Evolutionary conservation across 1,140 invertebrate species (phyloP).

Genomic region (Drosophila sproati): DNA sequence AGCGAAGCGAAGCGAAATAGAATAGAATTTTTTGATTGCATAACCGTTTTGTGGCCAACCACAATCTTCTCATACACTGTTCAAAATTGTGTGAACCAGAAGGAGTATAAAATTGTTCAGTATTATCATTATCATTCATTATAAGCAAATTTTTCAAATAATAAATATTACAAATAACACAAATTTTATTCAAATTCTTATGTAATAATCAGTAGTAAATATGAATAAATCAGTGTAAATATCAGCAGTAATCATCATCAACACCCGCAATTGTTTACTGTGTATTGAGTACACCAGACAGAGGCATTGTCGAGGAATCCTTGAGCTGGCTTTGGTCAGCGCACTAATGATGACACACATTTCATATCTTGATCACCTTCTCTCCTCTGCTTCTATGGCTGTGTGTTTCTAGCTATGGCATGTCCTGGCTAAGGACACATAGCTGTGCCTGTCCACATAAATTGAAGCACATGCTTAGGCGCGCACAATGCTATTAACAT

Average conservation of each 20-base stretch:
- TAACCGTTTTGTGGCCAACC: constrained; percentile 58
- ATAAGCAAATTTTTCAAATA: no score
- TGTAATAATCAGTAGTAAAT: no score
- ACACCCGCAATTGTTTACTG: not conserved
- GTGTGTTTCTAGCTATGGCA: not conserved
- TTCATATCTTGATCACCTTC: constrained; percentile 71
- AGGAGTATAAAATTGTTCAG: no score
- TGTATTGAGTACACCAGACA: constrained; percentile 58
- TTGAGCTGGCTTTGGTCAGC: constrained; percentile 53
- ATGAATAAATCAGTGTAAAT: no score
- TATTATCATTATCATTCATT: no score
- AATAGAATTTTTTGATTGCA: constrained; percentile 69
- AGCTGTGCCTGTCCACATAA: constrained; percentile 66
- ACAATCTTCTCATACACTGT: constrained; percentile 11
- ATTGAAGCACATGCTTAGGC: constrained; percentile 80
- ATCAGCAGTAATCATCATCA: no score
- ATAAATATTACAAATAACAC: no score
- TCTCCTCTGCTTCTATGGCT: not conserved
- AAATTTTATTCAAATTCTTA: no score
- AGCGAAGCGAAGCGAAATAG: constrained; percentile 32
- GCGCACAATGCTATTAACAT: constrained; percentile 68
- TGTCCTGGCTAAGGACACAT: constrained; percentile 40
- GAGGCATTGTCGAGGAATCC: constrained; percentile 22
- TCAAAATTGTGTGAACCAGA: not conserved
- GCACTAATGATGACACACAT: constrained; percentile 82